Conservation (phyloP, 2,888 invertebrate species). For the Spicauda simplicius region DNA sequence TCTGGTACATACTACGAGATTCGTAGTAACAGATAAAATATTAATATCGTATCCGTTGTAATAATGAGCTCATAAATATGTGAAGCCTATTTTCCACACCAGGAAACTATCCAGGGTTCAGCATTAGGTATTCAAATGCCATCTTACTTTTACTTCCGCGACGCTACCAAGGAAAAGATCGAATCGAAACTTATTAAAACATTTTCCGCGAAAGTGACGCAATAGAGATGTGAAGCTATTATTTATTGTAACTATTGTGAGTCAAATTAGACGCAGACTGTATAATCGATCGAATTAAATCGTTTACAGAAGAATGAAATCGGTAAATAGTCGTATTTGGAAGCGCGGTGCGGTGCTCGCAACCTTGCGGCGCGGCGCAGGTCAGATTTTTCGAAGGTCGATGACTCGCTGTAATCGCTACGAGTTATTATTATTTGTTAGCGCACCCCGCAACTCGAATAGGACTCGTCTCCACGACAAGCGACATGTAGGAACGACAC, state of each 20-base stretch:
- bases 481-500: background rate
- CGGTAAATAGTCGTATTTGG: slow-evolving; percentile 18
- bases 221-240: background rate
- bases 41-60: background rate
- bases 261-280: background rate
- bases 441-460: slow-evolving; percentile 58
- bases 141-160: background rate
- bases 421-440: slow-evolving; percentile 77
- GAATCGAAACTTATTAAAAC: background rate
- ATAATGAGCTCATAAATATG: background rate
- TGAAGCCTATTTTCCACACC: background rate
- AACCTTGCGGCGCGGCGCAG: slow-evolving; percentile 79
- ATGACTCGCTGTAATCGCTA: slow-evolving; percentile 77
- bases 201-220: background rate
- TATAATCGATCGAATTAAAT: background rate
- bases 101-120: background rate
- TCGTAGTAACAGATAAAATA: background rate
- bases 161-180: background rate
- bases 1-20: background rate
- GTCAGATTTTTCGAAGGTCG: slow-evolving; percentile 85
- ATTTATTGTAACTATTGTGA: background rate
- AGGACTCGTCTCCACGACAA: slow-evolving; percentile 34
- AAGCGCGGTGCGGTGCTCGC: slow-evolving; percentile 52
- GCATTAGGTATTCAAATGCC: background rate
- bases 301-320: background rate